Conservation (phyloP, 2,888 invertebrate genomes). For the Cylloceria caligata region DNA sequence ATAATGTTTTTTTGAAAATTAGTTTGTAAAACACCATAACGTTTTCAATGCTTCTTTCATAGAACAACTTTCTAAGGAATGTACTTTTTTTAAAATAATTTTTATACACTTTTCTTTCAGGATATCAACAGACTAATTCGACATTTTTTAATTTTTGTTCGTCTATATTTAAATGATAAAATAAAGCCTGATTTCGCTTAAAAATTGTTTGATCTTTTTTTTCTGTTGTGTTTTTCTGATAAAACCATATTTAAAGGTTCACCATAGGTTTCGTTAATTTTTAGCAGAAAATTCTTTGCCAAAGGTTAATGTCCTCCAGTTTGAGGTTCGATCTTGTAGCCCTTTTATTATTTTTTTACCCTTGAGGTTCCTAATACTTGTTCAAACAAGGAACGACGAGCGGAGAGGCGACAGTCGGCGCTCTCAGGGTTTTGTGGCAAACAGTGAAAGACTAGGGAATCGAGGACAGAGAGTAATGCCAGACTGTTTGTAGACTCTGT, state of each 20-base stretch:
- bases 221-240: not conserved
- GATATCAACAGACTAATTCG: too few species aligned
- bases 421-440: slow-evolving; percentile 59
- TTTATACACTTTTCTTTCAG: too few species aligned
- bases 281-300: not conserved
- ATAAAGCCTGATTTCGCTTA: too few species aligned
- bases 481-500: slow-evolving; percentile 55
- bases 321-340: slow-evolving; percentile 12
- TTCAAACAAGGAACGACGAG: slow-evolving; percentile 74
- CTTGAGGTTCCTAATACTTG: slow-evolving; percentile 63
- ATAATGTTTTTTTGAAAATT: not conserved
- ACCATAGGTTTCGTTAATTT: not conserved
- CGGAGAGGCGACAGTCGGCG: slow-evolving; percentile 61
- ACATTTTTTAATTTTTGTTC: too few species aligned
- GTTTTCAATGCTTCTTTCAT: not conserved
- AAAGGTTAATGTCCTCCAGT: not conserved
- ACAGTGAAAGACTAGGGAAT: slow-evolving; percentile 46
- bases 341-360: slow-evolving; percentile 60
- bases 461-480: slow-evolving; percentile 54
- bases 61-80: not conserved
- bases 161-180: too few species aligned
- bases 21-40: not conserved
- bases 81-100: too few species aligned
- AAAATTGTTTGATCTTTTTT: too few species aligned
- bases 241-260: not conserved